A percentile compares a stretch with the other conserved stretches of the same genome.
These are phyloP conservation scores for Azemiops feae DNA, from an alignment of 2,113 vertebrate genomes.

Conservation along the genomic window DNA sequence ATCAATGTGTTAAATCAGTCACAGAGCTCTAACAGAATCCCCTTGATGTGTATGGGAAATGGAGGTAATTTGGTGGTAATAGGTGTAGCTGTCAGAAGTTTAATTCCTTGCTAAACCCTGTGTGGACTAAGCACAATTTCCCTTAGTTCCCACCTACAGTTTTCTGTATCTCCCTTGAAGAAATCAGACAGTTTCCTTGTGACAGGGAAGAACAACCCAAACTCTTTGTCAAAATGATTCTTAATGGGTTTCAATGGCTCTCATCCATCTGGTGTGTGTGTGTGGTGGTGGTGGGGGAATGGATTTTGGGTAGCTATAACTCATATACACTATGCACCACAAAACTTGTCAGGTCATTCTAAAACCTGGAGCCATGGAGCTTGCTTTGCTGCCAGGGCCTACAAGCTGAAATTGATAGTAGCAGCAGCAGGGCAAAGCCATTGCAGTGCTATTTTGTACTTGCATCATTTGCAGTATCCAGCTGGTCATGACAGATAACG, in stretches of 20 bases:
- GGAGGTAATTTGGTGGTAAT: background rate
- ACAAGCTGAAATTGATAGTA: constrained; percentile 43
- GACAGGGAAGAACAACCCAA: background rate
- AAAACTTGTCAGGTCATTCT: constrained; percentile 8
- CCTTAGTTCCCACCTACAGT: background rate
- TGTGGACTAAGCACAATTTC: background rate
- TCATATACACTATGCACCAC: background rate
- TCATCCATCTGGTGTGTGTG: background rate
- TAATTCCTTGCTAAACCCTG: background rate
- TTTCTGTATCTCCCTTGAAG: background rate
- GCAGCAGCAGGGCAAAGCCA: constrained; percentile 42
- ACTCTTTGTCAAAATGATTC: background rate
- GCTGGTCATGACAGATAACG: constrained; percentile 40
- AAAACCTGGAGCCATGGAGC: constrained; percentile 45
- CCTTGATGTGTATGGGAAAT: background rate
- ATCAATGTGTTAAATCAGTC: background rate
- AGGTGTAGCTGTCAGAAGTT: background rate
- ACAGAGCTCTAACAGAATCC: background rate
- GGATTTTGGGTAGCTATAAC: background rate
- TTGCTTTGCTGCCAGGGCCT: constrained; percentile 42
- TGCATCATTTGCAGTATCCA: constrained; percentile 49
- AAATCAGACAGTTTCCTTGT: background rate
- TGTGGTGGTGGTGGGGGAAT: background rate
- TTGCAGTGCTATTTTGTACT: constrained; percentile 39
- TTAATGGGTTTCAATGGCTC: constrained; percentile 1